These are phyloP conservation scores for Kuschelorhynchus macadamiae DNA, from an alignment of 2,888 invertebrate genomes.

Conservation along the genomic window DNA sequence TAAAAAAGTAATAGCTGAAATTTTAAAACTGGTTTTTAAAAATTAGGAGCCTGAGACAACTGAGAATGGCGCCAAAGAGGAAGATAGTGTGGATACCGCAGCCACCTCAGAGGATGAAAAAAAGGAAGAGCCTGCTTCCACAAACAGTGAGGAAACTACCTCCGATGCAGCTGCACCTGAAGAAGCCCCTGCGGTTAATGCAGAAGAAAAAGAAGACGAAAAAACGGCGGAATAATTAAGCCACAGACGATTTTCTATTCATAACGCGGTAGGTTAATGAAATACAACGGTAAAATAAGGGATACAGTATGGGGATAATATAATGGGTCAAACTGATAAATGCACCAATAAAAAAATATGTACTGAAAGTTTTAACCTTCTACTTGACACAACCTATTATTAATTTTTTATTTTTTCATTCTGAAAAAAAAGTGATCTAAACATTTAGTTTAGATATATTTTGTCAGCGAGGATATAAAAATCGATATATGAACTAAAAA, in stretches of 20 bases:
- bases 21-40: too few species aligned
- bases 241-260: constrained; percentile 53
- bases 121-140: constrained; percentile 57
- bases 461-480: neutral
- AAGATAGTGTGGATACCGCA: constrained; percentile 63
- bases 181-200: constrained; percentile 40
- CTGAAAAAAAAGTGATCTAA: neutral
- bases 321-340: too few species aligned
- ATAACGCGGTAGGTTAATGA: constrained; percentile 60
- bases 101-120: constrained; percentile 61
- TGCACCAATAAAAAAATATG: too few species aligned
- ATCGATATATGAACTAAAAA: too few species aligned
- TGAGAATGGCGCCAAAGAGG: constrained; percentile 65
- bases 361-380: constrained; percentile 4
- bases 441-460: constrained; percentile 9
- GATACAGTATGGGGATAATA: constrained; percentile 23
- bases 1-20: too few species aligned
- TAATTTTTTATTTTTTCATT: neutral
- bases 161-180: constrained; percentile 15
- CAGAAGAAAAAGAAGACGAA: constrained; percentile 61
- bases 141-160: constrained; percentile 56
- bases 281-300: constrained; percentile 44
- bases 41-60: constrained; percentile 62
- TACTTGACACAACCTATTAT: too few species aligned
- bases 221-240: constrained; percentile 64